Percentiles rank a stretch among this genome's conserved stretches.
Evolutionary conservation across 2,113 vertebrate genomes (phyloP).

Genomic region (Eulemur rufifrons): DNA sequence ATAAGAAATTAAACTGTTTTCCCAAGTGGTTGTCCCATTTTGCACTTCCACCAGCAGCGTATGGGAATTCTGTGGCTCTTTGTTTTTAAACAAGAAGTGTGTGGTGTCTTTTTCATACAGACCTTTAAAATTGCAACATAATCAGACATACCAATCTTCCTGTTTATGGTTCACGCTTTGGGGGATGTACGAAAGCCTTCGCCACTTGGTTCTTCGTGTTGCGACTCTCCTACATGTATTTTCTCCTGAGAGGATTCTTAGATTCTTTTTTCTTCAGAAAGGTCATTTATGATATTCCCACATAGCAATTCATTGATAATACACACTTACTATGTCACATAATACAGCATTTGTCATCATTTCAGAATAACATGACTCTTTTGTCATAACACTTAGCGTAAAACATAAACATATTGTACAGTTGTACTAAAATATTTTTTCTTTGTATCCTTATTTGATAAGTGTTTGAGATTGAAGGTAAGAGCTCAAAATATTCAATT

Average conservation of each 20-base stretch:
- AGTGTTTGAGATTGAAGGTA: neutral
- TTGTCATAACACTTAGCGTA: no score
- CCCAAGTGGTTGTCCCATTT: neutral
- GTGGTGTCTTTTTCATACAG: neutral
- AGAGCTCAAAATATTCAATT: neutral
- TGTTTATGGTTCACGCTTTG: neutral
- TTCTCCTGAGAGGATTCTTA: neutral
- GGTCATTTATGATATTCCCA: neutral
- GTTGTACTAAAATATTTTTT: no score
- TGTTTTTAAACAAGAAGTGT: neutral
- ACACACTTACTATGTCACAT: neutral
- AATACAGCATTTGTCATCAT: neutral
- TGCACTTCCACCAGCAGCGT: neutral
- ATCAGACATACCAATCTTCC: neutral
- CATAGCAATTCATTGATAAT: neutral
- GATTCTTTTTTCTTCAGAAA: neutral
- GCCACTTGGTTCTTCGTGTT: neutral
- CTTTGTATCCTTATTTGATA: no score
- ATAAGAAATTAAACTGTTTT: neutral
- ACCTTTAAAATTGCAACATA: neutral
- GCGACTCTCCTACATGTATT: neutral
- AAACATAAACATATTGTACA: no score
- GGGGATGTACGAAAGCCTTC: neutral
- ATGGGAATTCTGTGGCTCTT: neutral
- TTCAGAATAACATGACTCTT: neutral